These are phyloP conservation scores for Lomographa bimaculata DNA, from an alignment of 2,888 invertebrate genomes.

Conservation along the genomic window DNA sequence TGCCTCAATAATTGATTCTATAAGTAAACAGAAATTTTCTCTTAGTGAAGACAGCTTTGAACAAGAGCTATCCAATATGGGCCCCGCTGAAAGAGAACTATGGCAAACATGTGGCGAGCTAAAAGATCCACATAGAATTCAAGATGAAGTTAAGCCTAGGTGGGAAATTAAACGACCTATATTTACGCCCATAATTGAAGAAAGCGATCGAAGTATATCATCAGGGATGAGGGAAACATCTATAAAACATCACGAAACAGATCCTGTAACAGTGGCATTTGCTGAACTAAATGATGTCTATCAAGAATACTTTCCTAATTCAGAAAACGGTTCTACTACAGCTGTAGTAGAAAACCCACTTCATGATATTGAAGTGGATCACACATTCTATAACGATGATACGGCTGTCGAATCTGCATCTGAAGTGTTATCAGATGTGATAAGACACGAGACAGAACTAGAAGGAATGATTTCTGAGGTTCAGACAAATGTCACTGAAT, in stretches of 20 bases:
- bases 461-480: slow-evolving; percentile 82
- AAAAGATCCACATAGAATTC: slow-evolving; percentile 42
- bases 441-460: slow-evolving; percentile 62
- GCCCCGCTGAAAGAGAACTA: slow-evolving; percentile 74
- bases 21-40: slow-evolving; percentile 52
- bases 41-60: slow-evolving; percentile 42
- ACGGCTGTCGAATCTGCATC: slow-evolving; percentile 77
- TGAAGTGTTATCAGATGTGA: slow-evolving; percentile 75
- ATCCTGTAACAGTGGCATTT: slow-evolving; percentile 72
- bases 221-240: slow-evolving; percentile 52
- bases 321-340: slow-evolving; percentile 49
- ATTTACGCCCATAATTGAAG: slow-evolving; percentile 75
- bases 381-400: slow-evolving; percentile 34
- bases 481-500: slow-evolving; percentile 81
- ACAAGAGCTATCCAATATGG: slow-evolving; percentile 62
- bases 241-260: slow-evolving; percentile 53
- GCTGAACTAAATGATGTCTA: slow-evolving; percentile 72
- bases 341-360: slow-evolving; percentile 44
- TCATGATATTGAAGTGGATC: slow-evolving; percentile 34
- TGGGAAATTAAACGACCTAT: slow-evolving; percentile 57
- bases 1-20: slow-evolving; percentile 44
- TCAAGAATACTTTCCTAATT: slow-evolving; percentile 61
- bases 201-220: slow-evolving; percentile 64
- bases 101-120: slow-evolving; percentile 65
- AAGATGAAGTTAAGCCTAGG: slow-evolving; percentile 54